Percentiles rank a stretch among this genome's conserved stretches.
phyloP scores from a whole-genome alignment of 1,140 invertebrate genomes.

The Papilio helenus region DNA sequence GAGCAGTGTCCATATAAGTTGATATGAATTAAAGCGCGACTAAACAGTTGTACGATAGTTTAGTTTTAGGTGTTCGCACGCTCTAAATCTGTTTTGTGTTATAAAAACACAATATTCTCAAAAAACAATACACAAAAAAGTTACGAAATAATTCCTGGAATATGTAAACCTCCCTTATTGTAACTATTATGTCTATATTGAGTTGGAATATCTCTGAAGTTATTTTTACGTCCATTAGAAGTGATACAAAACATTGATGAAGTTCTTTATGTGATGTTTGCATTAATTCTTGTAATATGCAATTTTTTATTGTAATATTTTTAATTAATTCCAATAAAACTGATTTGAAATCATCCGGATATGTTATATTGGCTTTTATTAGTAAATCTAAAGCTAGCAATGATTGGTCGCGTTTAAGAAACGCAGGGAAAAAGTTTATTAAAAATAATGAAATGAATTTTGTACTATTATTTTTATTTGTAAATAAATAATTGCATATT shows the following conservation, averaged over 20 bases:
- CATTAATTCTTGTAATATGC: slow-evolving; percentile 55
- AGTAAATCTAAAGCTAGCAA: slow-evolving; percentile 53
- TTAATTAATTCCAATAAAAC: slow-evolving; percentile 52
- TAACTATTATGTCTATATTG: too few relatives aligned
- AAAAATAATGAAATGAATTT: slow-evolving; percentile 45
- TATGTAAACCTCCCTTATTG: too few relatives aligned
- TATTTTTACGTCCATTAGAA: slow-evolving; percentile 47
- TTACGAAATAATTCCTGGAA: too few relatives aligned
- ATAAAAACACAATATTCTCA: too few relatives aligned
- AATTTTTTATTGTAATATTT: slow-evolving; percentile 47
- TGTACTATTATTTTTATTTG: not conserved
- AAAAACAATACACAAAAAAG: too few relatives aligned
- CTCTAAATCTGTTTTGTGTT: too few relatives aligned
- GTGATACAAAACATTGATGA: slow-evolving; percentile 47
- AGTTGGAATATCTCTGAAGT: slow-evolving; percentile 48
- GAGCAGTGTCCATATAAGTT: too few relatives aligned
- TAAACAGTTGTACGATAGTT: too few relatives aligned
- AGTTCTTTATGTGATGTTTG: slow-evolving; percentile 44
- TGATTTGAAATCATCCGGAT: slow-evolving; percentile 44
- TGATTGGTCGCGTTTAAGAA: slow-evolving; percentile 51
- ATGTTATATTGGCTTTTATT: slow-evolving; percentile 43
- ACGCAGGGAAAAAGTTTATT: slow-evolving; percentile 48
- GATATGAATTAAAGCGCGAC: too few relatives aligned
- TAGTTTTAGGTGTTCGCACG: too few relatives aligned
- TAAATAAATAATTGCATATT: slow-evolving; percentile 15